Evolutionary conservation across 2,113 vertebrate species (phyloP).

Genomic region (Abramis brama): DNA sequence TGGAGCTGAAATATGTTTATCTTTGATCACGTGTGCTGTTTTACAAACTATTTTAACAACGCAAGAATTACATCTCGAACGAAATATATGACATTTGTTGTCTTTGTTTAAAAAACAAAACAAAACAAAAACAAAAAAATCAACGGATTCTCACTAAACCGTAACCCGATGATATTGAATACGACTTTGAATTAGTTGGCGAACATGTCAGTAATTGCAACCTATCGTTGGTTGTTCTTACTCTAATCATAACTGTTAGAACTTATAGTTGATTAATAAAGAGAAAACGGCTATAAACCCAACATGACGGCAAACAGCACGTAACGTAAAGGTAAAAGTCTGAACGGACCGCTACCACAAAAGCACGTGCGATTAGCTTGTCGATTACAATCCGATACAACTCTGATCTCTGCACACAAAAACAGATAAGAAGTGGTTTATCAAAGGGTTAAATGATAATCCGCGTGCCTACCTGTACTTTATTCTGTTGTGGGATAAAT

Average conservation of each 20-base stretch:
- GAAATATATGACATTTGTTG: background rate
- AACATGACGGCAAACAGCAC: background rate
- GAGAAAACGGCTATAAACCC: background rate
- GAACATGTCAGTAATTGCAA: background rate
- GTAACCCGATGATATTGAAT: no score
- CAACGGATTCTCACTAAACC: no score
- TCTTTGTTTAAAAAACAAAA: background rate
- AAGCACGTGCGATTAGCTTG: background rate
- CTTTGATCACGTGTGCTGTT: background rate
- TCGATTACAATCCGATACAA: background rate
- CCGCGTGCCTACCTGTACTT: slow-evolving; percentile 14
- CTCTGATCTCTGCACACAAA: background rate
- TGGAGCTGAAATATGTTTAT: background rate
- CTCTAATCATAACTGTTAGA: background rate
- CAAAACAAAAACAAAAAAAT: no score
- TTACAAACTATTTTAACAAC: background rate
- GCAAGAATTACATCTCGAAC: background rate
- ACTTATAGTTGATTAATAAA: background rate
- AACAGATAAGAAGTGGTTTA: background rate
- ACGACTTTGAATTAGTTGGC: no score
- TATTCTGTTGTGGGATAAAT: background rate
- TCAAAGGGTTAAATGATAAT: background rate
- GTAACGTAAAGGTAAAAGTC: background rate
- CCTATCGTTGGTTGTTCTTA: background rate
- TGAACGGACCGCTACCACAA: background rate